Conservation (phyloP, 2,888 invertebrate genomes). For the Sturmia bella region DNA sequence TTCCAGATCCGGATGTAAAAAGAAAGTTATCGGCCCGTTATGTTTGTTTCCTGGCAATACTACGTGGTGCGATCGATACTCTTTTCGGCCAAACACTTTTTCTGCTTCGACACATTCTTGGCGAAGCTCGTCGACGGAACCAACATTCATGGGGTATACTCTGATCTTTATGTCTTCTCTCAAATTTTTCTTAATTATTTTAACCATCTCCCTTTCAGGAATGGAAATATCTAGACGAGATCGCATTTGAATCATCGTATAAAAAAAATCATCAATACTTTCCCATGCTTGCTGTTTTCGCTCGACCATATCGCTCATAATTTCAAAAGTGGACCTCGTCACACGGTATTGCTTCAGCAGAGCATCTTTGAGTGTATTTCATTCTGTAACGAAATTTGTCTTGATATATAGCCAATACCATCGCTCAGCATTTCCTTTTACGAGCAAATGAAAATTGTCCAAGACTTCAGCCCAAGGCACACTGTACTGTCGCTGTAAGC, state of each 20-base stretch:
- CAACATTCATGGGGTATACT: constrained; percentile 9
- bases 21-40: too few species aligned
- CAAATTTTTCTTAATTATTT: constrained; percentile 35
- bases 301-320: background rate
- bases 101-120: constrained; percentile 34
- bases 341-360: background rate
- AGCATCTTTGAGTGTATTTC: background rate
- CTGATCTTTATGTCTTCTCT: background rate
- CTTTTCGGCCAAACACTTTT: too few species aligned
- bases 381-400: background rate
- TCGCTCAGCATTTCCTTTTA: background rate
- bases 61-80: constrained; percentile 25
- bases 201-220: constrained; percentile 39
- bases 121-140: constrained; percentile 14
- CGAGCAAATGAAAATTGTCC: background rate
- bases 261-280: constrained; percentile 26
- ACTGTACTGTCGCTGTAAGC: background rate
- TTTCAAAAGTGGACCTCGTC: background rate
- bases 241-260: constrained; percentile 8
- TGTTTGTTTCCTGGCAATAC: constrained; percentile 20
- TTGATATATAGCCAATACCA: constrained; percentile 12
- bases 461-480: background rate
- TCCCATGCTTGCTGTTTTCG: constrained; percentile 17
- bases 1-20: constrained; percentile 20
- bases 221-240: background rate